phyloP scores from a whole-genome alignment of 2,113 vertebrate genomes.

The Porphyrio hochstetteri region DNA sequence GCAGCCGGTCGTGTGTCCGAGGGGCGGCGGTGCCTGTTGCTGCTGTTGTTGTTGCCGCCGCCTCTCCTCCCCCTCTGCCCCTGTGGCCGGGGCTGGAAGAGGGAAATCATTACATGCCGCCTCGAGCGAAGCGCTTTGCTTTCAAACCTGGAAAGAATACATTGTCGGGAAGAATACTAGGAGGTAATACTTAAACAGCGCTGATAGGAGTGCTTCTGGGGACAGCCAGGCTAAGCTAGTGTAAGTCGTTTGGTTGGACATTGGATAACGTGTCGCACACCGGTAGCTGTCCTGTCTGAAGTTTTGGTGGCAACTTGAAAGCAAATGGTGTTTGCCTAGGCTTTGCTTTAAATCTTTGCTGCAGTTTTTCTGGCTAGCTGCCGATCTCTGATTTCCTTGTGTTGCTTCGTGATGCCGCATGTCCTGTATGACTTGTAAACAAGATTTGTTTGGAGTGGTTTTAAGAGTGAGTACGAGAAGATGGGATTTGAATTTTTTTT shows the following conservation, averaged over 20 bases:
- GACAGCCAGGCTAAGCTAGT: not conserved
- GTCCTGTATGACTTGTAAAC: not conserved
- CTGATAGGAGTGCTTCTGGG: not conserved
- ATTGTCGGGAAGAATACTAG: not conserved
- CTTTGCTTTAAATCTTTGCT: not conserved
- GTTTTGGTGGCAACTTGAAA: not conserved
- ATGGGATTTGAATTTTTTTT: not conserved
- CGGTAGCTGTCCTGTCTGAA: not conserved
- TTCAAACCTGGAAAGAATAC: too few species aligned
- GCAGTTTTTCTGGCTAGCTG: not conserved
- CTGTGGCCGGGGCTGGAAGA: not conserved
- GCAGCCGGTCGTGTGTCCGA: not conserved
- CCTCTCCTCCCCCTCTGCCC: not conserved
- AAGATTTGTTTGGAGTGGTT: not conserved
- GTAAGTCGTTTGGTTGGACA: accelerated
- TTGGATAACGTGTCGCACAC: accelerated
- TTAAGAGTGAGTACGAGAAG: not conserved
- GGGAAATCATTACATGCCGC: not conserved
- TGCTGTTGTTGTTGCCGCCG: not conserved
- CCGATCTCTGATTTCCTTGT: not conserved
- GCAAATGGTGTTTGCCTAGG: not conserved
- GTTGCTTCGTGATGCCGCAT: not conserved
- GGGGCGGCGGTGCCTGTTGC: conserved; percentile 6
- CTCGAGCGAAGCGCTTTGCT: not conserved
- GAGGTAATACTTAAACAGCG: not conserved